Evolutionary conservation across 1,140 invertebrate genomes (phyloP).

Genomic region (Amyelois transitella): DNA sequence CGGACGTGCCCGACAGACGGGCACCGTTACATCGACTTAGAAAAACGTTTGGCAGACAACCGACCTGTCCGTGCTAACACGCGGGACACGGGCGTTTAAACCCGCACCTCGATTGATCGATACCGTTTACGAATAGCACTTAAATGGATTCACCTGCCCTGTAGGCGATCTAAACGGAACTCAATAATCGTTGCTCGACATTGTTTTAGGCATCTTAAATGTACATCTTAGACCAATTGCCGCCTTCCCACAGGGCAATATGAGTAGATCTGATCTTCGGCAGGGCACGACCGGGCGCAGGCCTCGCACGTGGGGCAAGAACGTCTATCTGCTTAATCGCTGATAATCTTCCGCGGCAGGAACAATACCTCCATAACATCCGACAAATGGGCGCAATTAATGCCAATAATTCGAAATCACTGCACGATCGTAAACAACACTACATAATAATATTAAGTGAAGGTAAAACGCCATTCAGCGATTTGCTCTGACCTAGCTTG

Average conservation of each 20-base stretch:
- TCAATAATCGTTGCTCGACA: neutral
- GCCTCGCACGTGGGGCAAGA: constrained; percentile 46
- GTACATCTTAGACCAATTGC: constrained; percentile 7
- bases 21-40: constrained; percentile 69
- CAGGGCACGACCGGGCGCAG: constrained; percentile 48
- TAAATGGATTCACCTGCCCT: neutral
- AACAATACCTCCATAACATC: constrained; percentile 50
- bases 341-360: constrained; percentile 45
- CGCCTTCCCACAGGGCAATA: constrained; percentile 45
- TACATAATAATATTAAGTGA: too few species aligned
- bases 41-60: constrained; percentile 68
- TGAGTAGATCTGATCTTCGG: constrained; percentile 45
- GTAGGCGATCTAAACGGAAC: neutral
- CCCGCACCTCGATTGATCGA: constrained; percentile 36
- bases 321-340: constrained; percentile 52
- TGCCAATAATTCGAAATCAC: constrained; percentile 20
- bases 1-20: constrained; percentile 61
- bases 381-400: constrained; percentile 59
- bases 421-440: constrained; percentile 10
- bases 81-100: constrained; percentile 34
- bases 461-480: neutral
- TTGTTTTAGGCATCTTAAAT: neutral
- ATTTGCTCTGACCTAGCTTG: neutral
- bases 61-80: constrained; percentile 36
- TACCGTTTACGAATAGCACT: constrained; percentile 16